Conservation (phyloP, 1,140 invertebrate genomes). For the Anadara kagoshimensis region DNA sequence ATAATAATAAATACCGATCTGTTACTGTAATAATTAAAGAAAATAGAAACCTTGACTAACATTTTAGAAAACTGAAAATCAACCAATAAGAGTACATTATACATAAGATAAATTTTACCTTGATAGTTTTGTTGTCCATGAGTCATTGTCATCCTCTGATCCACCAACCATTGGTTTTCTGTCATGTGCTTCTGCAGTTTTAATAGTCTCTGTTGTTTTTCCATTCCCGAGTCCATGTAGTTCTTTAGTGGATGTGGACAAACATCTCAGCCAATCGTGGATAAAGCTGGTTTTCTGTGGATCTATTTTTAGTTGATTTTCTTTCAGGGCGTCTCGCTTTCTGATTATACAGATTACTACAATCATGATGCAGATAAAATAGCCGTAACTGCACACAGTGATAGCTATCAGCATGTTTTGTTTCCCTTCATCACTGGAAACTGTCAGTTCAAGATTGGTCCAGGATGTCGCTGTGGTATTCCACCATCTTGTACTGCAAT, state of each 20-base stretch:
- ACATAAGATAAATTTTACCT: no score
- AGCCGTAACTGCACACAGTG: conserved; percentile 30
- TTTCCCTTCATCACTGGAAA: conserved; percentile 19
- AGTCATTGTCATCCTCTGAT: no score
- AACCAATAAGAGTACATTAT: no score
- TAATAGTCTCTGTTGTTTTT: no score
- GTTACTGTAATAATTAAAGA: no score
- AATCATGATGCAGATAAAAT: conserved; percentile 27
- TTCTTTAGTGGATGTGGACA: conserved; percentile 19
- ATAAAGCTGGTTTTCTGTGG: conserved; percentile 24
- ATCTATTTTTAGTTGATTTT: conserved; percentile 11
- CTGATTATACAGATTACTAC: conserved; percentile 35
- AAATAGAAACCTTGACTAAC: no score
- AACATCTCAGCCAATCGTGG: conserved; percentile 19
- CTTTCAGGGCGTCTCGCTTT: conserved; percentile 6
- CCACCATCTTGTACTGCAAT: conserved; percentile 55
- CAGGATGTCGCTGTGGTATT: conserved; percentile 45
- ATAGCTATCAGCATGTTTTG: conserved; percentile 37
- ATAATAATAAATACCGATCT: no score
- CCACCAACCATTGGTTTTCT: no score
- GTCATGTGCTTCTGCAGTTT: no score
- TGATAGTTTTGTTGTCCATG: no score
- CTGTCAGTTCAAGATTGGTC: conserved; percentile 28
- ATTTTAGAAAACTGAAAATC: no score
- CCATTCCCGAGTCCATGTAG: background rate